Evolutionary conservation across 2,113 vertebrate species (phyloP).

Genomic region (Corapipo altera): DNA sequence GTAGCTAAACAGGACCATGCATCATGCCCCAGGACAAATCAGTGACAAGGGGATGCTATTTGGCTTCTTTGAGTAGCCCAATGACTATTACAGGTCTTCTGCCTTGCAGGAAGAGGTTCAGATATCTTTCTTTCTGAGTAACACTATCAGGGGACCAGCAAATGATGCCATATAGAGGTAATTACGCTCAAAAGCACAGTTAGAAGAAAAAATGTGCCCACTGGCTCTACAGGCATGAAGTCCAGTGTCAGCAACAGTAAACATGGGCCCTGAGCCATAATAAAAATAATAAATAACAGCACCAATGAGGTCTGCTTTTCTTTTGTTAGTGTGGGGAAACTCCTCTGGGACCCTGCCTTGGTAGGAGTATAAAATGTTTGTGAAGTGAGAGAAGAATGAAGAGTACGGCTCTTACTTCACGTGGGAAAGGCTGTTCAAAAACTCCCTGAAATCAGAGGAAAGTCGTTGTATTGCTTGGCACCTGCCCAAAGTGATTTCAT

Average conservation of each 20-base stretch:
- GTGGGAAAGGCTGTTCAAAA: constrained; percentile 16
- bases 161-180: not conserved
- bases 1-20: not conserved
- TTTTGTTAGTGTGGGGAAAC: not conserved
- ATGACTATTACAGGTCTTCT: not conserved
- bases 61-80: not conserved
- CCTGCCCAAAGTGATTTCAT: constrained; percentile 71
- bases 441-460: constrained; percentile 54
- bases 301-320: not conserved
- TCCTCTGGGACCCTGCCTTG: not conserved
- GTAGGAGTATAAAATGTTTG: not conserved
- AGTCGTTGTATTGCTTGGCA: constrained; percentile 71
- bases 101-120: not conserved
- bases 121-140: not conserved
- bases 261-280: not conserved
- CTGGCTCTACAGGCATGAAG: not conserved
- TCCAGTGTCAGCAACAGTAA: not conserved
- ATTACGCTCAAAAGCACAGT: constrained; percentile 12
- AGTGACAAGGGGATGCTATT: not conserved
- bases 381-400: not conserved
- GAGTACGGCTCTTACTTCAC: not conserved
- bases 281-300: not conserved
- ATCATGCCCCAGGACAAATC: not conserved
- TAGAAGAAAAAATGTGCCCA: not conserved
- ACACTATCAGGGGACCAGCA: not conserved